Base-by-base conservation (phyloP, 1,140 invertebrate genomes). In the Parasteatoda tepidariorum region DNA sequence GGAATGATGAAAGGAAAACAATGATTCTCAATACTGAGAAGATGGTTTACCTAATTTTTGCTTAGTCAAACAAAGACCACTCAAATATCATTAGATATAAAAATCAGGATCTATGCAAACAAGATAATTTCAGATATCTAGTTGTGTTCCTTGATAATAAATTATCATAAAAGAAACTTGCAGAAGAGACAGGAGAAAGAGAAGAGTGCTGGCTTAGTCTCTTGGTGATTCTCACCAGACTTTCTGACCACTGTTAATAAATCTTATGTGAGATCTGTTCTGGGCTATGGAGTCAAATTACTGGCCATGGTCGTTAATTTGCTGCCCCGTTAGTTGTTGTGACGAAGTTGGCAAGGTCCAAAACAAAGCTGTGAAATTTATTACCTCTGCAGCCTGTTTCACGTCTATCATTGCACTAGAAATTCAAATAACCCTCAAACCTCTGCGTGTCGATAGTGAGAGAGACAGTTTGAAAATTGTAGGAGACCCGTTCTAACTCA, bases 281-380 rank as follows among this genome's bases (percentile, higher is more conserved):
- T 70, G 3, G 5, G 22, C 22, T 70, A 70, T 5, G 33, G 38
- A 13, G 30, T 1, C 28, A 2, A 66, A 66, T 9, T 66, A 28
- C 26, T 66, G 62, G 30, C 62, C 26, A 66, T 9, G 1, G 11
- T 28, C n/a, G n/a, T n/a, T n/a, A n/a, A n/a, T n/a, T n/a, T n/a
- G n/a, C n/a, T n/a, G n/a, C 7, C 2, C 26, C 31, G 30, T 11
- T 31, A 64, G 61, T 22, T 28, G 62, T 33, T n/a, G 30, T 66
- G 30, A 3, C 9, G 31, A 66, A n/a, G 11, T 66, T 13, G 62
- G 31, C 26, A 38, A 38, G 11, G 26, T 70, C 31, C 31, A 70
- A 48, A 70, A 70, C 67, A 48, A 70, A 26, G 33, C 33, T 28
- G 15, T 67, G 11, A 67, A 22, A 67, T 5, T 67, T 11, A 67